Conservation (phyloP, 1,140 invertebrate species). For the Panonychus citri region DNA sequence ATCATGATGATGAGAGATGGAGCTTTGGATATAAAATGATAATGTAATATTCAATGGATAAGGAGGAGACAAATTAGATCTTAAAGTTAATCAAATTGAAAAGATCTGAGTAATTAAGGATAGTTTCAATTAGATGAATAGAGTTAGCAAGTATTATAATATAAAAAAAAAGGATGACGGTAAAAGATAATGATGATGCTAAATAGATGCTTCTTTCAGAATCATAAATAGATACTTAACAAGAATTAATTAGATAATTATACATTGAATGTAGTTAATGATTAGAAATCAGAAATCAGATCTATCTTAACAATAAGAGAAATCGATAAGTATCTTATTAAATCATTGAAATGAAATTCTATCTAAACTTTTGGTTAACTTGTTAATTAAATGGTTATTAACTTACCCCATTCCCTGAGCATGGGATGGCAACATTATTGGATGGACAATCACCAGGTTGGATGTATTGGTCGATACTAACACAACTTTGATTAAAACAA, state of each 20-base stretch:
- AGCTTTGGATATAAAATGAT: too few species aligned
- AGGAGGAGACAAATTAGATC: background rate
- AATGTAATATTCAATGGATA: too few species aligned
- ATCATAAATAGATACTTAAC: too few species aligned
- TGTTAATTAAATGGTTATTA: background rate
- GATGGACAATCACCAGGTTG: constrained; percentile 64
- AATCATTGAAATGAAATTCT: background rate
- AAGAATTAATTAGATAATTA: too few species aligned
- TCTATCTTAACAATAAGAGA: too few species aligned
- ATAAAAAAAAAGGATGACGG: too few species aligned
- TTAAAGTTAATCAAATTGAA: background rate
- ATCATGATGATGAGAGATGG: too few species aligned
- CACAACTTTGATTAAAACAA: constrained; percentile 77
- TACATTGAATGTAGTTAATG: too few species aligned
- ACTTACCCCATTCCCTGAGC: constrained; percentile 75
- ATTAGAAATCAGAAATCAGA: too few species aligned
- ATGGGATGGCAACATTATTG: constrained; percentile 62
- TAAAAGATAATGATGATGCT: too few species aligned
- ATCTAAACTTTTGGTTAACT: background rate
- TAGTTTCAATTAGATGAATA: background rate
- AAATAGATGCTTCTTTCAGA: too few species aligned
- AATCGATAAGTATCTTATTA: background rate
- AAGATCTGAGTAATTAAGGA: background rate
- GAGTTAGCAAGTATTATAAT: background rate
- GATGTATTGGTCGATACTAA: constrained; percentile 50